Conservation (phyloP, 2,797 vertebrate genomes). For the Notolabrus celidotus region DNA sequence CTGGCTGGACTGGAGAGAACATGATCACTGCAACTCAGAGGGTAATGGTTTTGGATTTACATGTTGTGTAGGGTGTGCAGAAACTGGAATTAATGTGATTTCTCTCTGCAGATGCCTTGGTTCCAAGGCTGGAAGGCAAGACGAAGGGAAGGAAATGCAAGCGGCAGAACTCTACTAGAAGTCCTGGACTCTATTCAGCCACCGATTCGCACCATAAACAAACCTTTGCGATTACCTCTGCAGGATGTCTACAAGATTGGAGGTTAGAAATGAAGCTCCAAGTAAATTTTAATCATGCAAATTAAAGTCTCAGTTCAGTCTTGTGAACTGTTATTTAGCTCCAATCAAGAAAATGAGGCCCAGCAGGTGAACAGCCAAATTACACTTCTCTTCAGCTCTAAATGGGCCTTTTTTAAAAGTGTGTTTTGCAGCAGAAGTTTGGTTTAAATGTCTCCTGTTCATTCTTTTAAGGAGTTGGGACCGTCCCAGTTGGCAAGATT, state of each 20-base stretch:
- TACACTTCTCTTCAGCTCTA: too few relatives aligned
- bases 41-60: constrained; percentile 53
- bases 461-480: constrained; percentile 77
- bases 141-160: constrained; percentile 70
- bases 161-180: constrained; percentile 83
- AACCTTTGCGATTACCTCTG: constrained; percentile 85
- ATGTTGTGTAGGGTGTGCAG: background rate
- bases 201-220: constrained; percentile 81
- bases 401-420: too few relatives aligned
- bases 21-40: constrained; percentile 84
- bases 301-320: background rate
- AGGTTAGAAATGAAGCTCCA: constrained; percentile 55
- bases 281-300: background rate
- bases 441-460: background rate
- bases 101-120: constrained; percentile 83
- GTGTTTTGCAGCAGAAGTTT: background rate
- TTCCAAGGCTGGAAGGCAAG: constrained; percentile 86
- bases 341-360: background rate
- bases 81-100: background rate
- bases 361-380: background rate
- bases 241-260: constrained; percentile 90
- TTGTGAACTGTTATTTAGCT: background rate
- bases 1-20: constrained; percentile 88
- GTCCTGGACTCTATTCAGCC: constrained; percentile 84
- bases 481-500: constrained; percentile 81